Evolutionary conservation across 2,113 vertebrate species (phyloP).

Genomic region (Camelus bactrianus): DNA sequence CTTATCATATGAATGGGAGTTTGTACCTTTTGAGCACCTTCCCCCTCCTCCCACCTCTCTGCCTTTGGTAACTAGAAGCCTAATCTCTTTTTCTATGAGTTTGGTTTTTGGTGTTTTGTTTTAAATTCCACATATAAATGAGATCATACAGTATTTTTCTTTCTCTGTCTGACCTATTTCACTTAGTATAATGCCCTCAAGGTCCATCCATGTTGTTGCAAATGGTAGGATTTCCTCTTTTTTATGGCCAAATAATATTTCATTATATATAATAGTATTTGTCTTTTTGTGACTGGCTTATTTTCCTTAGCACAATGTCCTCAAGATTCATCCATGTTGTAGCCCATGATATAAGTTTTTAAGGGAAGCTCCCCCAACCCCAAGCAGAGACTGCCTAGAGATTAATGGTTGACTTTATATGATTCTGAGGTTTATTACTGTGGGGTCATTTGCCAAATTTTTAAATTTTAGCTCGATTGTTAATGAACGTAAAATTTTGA

Average conservation of each 20-base stretch:
- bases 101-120: not conserved
- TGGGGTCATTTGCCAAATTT: not conserved
- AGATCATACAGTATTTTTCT: not conserved
- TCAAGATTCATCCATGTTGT: not conserved
- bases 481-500: slow-evolving; percentile 38
- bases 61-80: not conserved
- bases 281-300: not conserved
- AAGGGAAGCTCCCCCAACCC: not conserved
- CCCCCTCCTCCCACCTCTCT: not conserved
- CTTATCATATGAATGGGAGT: not conserved
- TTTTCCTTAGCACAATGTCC: not conserved
- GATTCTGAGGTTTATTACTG: not conserved
- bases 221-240: not conserved
- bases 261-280: not conserved
- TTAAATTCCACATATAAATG: not conserved
- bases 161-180: not conserved
- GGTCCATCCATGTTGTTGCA: not conserved
- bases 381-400: not conserved
- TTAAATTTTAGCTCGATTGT: slow-evolving; percentile 31
- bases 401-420: not conserved
- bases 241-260: not conserved
- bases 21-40: not conserved
- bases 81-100: not conserved
- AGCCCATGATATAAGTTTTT: not conserved
- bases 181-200: not conserved